A percentile compares a stretch with the other conserved stretches of the same genome.
Evolutionary conservation across 2,113 vertebrate genomes (phyloP).

Genomic region (Elgaria multicarinata): DNA sequence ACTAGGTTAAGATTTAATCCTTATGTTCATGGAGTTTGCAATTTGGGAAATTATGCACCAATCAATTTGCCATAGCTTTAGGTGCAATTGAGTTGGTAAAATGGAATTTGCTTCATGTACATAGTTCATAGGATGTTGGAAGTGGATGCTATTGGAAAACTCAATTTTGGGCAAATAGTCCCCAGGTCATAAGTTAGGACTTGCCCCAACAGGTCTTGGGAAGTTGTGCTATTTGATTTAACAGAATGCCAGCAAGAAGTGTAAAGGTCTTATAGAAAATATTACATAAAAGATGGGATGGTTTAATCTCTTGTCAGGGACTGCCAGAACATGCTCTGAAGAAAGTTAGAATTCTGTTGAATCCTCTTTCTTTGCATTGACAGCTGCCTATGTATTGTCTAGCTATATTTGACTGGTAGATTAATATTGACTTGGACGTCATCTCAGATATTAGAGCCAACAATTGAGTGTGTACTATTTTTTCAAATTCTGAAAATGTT

Average conservation of each 20-base stretch:
- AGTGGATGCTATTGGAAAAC: not conserved
- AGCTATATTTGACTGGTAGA: not conserved
- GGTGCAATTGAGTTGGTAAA: not conserved
- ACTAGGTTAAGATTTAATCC: not conserved
- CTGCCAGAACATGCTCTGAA: not conserved
- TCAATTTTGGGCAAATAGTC: not conserved
- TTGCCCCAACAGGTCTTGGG: not conserved
- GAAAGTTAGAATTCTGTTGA: not conserved
- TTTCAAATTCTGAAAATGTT: not conserved
- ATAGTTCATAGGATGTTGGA: not conserved
- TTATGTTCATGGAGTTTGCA: not conserved
- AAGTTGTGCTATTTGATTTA: not conserved
- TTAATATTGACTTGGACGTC: not conserved
- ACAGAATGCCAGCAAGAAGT: not conserved
- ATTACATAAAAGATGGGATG: not conserved
- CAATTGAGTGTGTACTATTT: not conserved
- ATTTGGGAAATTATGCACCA: too few relatives aligned
- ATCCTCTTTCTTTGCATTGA: too few relatives aligned
- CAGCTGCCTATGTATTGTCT: not conserved
- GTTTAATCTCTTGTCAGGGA: not conserved
- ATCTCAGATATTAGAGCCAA: too few relatives aligned
- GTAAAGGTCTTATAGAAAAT: not conserved
- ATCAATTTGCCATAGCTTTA: not conserved
- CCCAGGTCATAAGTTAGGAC: too few relatives aligned
- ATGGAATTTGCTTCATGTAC: not conserved